Percentiles rank a stretch among this genome's conserved stretches.
Evolutionary conservation across 2,797 vertebrate species (phyloP).

Genomic region (Lepus oiostolus): DNA sequence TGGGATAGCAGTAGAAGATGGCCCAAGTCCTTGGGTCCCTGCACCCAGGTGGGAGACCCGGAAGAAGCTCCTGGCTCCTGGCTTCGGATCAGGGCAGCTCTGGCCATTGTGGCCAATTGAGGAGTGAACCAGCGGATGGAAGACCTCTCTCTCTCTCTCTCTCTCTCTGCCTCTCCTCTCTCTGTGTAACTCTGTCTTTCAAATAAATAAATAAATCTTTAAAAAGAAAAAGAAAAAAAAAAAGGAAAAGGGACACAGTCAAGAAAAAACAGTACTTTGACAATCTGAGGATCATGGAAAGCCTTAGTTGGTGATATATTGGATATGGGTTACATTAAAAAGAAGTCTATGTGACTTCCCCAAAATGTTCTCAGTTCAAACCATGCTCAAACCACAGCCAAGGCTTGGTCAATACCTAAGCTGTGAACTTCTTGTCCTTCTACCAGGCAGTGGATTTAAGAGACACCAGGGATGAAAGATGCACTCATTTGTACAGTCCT

Average conservation of each 20-base stretch:
- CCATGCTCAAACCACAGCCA: neutral
- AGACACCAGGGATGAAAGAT: neutral
- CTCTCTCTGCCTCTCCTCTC: no score
- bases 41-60: no score
- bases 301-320: neutral
- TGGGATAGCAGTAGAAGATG: no score
- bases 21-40: no score
- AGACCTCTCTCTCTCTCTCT: no score
- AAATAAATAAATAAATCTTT: no score
- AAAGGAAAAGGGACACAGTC: neutral
- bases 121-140: no score
- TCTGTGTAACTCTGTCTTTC: no score
- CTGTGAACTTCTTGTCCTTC: slow-evolving; percentile 15
- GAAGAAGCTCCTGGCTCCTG: no score
- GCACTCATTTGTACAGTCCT: neutral
- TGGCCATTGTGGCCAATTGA: no score
- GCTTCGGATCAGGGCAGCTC: no score
- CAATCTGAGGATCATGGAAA: slow-evolving; percentile 1
- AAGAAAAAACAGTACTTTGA: neutral
- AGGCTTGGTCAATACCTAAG: neutral
- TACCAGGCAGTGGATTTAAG: neutral
- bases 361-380: slow-evolving; percentile 10
- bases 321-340: neutral
- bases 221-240: no score
- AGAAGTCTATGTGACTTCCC: neutral